phyloP scores from a whole-genome alignment of 2,113 vertebrate genomes.

The Gymnobelideus leadbeateri region DNA sequence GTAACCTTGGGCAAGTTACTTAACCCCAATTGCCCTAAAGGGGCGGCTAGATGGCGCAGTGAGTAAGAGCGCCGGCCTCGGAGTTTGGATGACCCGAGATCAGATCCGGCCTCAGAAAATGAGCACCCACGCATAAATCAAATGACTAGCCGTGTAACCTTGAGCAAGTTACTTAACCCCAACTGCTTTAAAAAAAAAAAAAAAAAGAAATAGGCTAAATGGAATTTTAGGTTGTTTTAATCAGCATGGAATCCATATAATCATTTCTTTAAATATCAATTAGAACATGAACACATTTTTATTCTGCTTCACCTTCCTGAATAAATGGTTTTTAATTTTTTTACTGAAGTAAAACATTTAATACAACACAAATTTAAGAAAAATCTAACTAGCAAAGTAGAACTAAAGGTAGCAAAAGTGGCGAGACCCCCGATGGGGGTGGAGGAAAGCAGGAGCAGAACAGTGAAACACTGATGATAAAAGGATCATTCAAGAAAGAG shows the following conservation, averaged over 20 bases:
- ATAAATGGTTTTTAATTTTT: not conserved
- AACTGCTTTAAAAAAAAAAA: too few species aligned
- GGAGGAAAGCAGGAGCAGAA: not conserved
- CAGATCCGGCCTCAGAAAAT: too few species aligned
- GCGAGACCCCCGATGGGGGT: not conserved
- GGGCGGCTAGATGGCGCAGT: too few species aligned
- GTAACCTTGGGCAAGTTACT: too few species aligned
- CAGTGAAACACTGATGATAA: not conserved
- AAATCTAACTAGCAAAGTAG: too few species aligned
- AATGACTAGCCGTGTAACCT: too few species aligned
- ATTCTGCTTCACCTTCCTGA: not conserved
- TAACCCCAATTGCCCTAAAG: too few species aligned
- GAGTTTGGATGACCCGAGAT: too few species aligned
- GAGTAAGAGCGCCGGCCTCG: too few species aligned
- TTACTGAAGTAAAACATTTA: not conserved
- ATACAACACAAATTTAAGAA: not conserved
- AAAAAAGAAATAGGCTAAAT: not conserved
- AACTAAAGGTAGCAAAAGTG: not conserved
- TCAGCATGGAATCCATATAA: not conserved
- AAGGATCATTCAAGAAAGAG: not conserved
- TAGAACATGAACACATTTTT: not conserved
- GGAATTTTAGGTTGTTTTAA: not conserved
- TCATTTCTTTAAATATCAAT: not conserved
- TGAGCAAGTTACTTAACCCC: too few species aligned
- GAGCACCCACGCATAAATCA: too few species aligned